Base-by-base conservation (phyloP, 92 coral and sea anemone genomes). In the Heliopora coerulea region DNA sequence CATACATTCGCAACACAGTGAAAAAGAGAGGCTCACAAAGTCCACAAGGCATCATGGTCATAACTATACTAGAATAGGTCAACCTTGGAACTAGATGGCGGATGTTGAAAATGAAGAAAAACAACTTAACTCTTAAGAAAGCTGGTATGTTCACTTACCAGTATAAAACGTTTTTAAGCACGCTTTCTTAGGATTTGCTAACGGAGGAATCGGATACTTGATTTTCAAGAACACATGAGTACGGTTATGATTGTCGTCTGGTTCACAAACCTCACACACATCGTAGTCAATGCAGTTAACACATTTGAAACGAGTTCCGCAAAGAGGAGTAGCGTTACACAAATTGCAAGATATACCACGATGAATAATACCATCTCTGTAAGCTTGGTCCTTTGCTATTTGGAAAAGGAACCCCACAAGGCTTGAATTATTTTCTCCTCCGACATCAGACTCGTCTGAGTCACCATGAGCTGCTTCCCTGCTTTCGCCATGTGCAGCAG, bases 321-420 rank as follows among this genome's bases (percentile, higher is more conserved):
- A 88, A 48, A 93, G 72, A 18, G 98, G 98, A 56, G 95, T 93
- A 27, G 88, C 86, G 25, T 90, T 91, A 73, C 98, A 93, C 31
- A 87, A 80, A 72, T 93, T 93, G 44, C 98, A 93, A 33, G 98
- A 90, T 25, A 93, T 93, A 6, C 98, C 98, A 34, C 98, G 98
- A 59, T 93, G 98, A 35, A 93, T 82, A 57, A 83, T 88, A 3
- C 98, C 91, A 28, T 93, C 98, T 57, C 87, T 84, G 28, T 80
- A 83, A 17, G 96, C 95, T 79, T 93, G 98, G 78, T 93, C 96
- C 63, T 88, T 96, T 18, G 98, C 91, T 32, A 93, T 80, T 58
- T 90, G 85, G 80, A 82, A 93, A 17, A 93, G 89, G 18, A 93
- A 78, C 61, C 86, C 87, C 57, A 93, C 67, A 28, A 93, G 84